These are phyloP conservation scores for Clitarchus hookeri DNA, from an alignment of 2,888 invertebrate species.

Conservation along the genomic window DNA sequence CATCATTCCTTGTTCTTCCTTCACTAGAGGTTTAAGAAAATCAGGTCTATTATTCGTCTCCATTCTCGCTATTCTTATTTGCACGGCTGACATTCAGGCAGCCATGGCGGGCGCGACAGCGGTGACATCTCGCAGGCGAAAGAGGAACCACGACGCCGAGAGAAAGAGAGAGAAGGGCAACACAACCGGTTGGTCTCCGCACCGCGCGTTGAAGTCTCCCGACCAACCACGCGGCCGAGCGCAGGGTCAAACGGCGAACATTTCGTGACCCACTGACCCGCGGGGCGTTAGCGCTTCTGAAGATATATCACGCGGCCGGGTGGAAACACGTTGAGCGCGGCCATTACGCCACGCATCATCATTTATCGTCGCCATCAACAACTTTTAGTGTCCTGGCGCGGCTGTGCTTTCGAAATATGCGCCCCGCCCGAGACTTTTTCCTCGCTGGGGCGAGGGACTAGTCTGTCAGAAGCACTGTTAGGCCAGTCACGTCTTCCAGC, in stretches of 20 bases:
- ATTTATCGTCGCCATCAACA: constrained; percentile 14
- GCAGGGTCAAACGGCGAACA: neutral
- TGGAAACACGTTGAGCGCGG: constrained; percentile 7
- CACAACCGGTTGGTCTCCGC: neutral
- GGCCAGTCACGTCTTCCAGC: too few relatives aligned
- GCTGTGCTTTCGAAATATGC: constrained; percentile 3
- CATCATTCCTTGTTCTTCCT: neutral
- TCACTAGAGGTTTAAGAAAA: neutral
- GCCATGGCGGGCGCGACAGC: neutral
- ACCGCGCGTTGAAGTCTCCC: neutral
- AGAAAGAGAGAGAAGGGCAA: neutral
- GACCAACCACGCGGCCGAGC: neutral
- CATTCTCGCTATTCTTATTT: neutral
- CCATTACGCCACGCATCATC: neutral
- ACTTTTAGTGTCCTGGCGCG: neutral
- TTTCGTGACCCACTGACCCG: constrained; percentile 8
- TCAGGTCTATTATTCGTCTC: neutral
- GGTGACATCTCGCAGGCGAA: neutral
- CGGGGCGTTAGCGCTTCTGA: constrained; percentile 14
- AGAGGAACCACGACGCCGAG: too few relatives aligned
- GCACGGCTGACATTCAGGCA: neutral
- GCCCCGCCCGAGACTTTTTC: neutral
- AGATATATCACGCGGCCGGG: constrained; percentile 3
- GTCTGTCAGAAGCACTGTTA: too few relatives aligned
- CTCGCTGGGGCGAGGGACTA: neutral